Evolutionary conservation across 2,888 invertebrate species (phyloP), one percentile per base, ranked within the genome.

Genomic region (Cecidostiba fungosa): DNA sequence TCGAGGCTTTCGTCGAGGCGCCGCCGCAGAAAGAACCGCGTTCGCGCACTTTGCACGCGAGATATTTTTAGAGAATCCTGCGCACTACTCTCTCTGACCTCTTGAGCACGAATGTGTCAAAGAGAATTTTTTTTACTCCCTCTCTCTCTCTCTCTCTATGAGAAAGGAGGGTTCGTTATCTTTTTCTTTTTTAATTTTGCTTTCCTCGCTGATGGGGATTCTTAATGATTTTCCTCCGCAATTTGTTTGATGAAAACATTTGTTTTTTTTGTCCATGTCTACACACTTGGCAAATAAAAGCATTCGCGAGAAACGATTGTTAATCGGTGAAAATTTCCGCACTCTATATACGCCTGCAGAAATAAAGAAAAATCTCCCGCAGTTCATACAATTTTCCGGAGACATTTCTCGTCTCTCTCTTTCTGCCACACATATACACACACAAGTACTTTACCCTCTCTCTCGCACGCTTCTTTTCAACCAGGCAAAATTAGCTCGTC

Each of bases 401-500:
- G 29, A 26, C 29, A 66, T n/a, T 26, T 66, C 62, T 29, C 29
- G 2, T 66, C 23, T 3, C 62, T 29, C 29, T 4, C 26, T 29
- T 0, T 12, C 43, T 1, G 10, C 26, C 8, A 62, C 66, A 62
- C 6, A 23, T 62, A 26, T 23, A 2, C 23, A 10, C 29, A 8
- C n/a, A 8, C 59, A n/a, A 4, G 16, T 36, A n/a, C n/a, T n/a
- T n/a, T n/a, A n/a, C n/a, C n/a, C n/a, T 23, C 5, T 3, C 23
- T n/a, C 29, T 32, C 29, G 4, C 36, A 8, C 62, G 12, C 50
- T 62, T 23, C n/a, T 70, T 62, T 78, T 73, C 76, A 19, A 2
- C 50, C 23, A 2, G 12, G 70, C 36, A 39, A 59, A 76, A 77
- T 80, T 80, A 80, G 69, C 80, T 29, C 66, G 29, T n/a, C 50